Evolutionary conservation across 2,113 vertebrate genomes (phyloP).

Genomic region (Pterocles gutturalis): DNA sequence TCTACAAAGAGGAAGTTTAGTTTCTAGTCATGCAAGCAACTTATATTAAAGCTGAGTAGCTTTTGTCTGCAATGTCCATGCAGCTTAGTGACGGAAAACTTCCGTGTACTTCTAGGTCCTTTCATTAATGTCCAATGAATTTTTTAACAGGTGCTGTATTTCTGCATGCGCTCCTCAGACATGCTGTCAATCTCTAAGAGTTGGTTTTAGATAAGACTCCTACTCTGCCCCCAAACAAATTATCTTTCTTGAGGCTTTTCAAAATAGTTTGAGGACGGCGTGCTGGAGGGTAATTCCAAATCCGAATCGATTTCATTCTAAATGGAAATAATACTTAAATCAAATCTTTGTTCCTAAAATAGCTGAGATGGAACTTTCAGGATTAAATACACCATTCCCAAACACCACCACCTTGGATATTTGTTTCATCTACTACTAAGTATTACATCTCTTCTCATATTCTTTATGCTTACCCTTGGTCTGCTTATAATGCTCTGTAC

Average conservation of each 20-base stretch:
- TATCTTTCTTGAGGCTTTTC: constrained; percentile 60
- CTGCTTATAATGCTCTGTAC: constrained; percentile 95
- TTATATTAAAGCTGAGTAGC: constrained; percentile 32
- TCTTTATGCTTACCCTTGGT: constrained; percentile 86
- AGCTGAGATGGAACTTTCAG: constrained; percentile 34
- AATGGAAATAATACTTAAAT: constrained; percentile 63
- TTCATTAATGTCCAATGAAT: neutral
- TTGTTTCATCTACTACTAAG: constrained; percentile 12
- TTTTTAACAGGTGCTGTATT: constrained; percentile 52
- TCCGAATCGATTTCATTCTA: constrained; percentile 50
- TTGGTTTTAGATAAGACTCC: constrained; percentile 34
- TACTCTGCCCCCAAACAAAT: constrained; percentile 47
- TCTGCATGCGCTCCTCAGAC: constrained; percentile 45
- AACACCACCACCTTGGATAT: constrained; percentile 39
- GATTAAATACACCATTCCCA: constrained; percentile 45
- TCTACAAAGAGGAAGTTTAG: constrained; percentile 31
- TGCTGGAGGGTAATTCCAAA: constrained; percentile 42
- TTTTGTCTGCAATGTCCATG: constrained; percentile 51
- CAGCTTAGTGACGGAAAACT: constrained; percentile 21
- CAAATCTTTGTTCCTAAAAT: constrained; percentile 35
- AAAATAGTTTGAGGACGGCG: constrained; percentile 54
- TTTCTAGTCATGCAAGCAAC: constrained; percentile 37
- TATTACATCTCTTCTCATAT: constrained; percentile 46
- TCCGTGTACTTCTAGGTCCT: constrained; percentile 5
- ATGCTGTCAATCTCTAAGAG: constrained; percentile 47